These are phyloP conservation scores for Malachius bipustulatus DNA, from an alignment of 2,888 invertebrate genomes.

Conservation along the genomic window DNA sequence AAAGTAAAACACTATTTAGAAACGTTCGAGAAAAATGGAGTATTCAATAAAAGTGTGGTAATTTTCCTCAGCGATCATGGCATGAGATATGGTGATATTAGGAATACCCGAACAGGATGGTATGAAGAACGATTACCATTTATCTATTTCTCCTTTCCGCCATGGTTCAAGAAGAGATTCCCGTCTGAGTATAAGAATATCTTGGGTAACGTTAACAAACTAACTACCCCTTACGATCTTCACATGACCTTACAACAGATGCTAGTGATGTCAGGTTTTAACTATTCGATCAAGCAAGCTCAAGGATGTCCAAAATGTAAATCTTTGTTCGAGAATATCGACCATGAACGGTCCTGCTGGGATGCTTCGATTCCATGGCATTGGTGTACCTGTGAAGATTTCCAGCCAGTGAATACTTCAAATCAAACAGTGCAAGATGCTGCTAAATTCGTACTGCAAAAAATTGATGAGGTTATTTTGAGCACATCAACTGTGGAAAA, in stretches of 20 bases:
- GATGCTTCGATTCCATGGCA: conserved; percentile 56
- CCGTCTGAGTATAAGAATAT: conserved; percentile 45
- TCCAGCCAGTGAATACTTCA: conserved; percentile 37
- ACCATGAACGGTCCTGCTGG: conserved; percentile 51
- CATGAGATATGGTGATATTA: conserved; percentile 57
- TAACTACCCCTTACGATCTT: conserved; percentile 68
- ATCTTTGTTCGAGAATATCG: conserved; percentile 47
- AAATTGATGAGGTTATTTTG: conserved; percentile 20
- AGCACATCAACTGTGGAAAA: conserved; percentile 26
- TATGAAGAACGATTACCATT: conserved; percentile 68
- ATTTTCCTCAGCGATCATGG: conserved; percentile 72
- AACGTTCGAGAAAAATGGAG: conserved; percentile 45
- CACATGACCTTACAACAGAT: conserved; percentile 59
- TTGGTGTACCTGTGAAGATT: conserved; percentile 66
- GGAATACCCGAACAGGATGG: conserved; percentile 57
- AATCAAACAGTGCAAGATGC: conserved; percentile 42
- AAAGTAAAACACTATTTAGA: conserved; percentile 48
- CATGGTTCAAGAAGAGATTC: conserved; percentile 43
- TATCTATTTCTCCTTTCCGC: conserved; percentile 56
- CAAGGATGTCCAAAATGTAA: conserved; percentile 51
- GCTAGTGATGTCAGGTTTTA: conserved; percentile 39
- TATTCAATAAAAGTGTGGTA: conserved; percentile 53
- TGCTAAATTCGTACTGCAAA: conserved; percentile 38
- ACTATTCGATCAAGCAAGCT: conserved; percentile 29
- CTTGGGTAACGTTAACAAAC: conserved; percentile 47